A percentile compares a stretch with the other conserved stretches of the same genome.
Conservation (phyloP, 2,888 invertebrate genomes). For the Holacanthella duospinosa region DNA sequence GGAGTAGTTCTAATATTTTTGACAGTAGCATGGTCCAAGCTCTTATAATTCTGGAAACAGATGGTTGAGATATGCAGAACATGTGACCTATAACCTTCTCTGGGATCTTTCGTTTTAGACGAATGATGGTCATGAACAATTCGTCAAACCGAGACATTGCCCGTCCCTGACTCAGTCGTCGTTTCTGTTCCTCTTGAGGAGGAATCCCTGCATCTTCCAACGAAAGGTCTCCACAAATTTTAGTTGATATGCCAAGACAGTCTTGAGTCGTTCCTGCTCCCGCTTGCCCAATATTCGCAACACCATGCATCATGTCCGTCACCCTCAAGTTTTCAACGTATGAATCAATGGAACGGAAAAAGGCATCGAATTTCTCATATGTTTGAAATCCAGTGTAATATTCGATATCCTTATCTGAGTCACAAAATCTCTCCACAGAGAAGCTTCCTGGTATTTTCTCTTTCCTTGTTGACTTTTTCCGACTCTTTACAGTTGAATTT, state of each 20-base stretch:
- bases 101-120: slow-evolving; percentile 33
- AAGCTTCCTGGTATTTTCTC: slow-evolving; percentile 30
- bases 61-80: slow-evolving; percentile 37
- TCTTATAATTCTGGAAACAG: slow-evolving; percentile 34
- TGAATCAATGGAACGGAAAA: slow-evolving; percentile 32
- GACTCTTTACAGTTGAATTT: neutral
- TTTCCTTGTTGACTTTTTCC: slow-evolving; percentile 28
- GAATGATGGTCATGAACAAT: slow-evolving; percentile 36
- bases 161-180: slow-evolving; percentile 25
- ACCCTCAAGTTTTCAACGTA: slow-evolving; percentile 31
- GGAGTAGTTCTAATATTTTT: slow-evolving; percentile 27
- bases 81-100: slow-evolving; percentile 38
- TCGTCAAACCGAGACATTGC: slow-evolving; percentile 34
- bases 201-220: neutral
- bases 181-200: slow-evolving; percentile 22
- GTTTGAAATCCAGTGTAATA: slow-evolving; percentile 36
- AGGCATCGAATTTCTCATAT: slow-evolving; percentile 30
- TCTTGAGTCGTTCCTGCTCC: too few species aligned
- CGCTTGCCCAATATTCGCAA: slow-evolving; percentile 19
- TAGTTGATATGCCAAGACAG: neutral
- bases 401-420: slow-evolving; percentile 35
- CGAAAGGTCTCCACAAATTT: neutral
- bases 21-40: slow-evolving; percentile 36
- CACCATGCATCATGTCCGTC: slow-evolving; percentile 32
- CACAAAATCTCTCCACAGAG: slow-evolving; percentile 32